Base-by-base conservation (phyloP, 2,113 vertebrate genomes). In the Piaya cayana region DNA sequence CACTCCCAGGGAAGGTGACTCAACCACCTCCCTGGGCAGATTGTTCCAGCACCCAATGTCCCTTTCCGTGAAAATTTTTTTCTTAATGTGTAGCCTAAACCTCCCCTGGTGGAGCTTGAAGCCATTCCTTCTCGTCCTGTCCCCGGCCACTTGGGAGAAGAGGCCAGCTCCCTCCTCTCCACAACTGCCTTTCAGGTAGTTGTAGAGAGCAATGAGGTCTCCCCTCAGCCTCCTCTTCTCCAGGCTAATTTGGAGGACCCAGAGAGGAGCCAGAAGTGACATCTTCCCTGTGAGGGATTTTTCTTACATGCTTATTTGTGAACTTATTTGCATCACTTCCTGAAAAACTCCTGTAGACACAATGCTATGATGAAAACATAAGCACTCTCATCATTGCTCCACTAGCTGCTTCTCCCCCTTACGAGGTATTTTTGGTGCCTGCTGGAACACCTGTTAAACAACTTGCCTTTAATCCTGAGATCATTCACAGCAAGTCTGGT, bases 381-480 rank as follows among this genome's bases (percentile, higher is more conserved):
- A 68, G 59, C 67, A 86, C 30, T 62, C 76, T 89, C 75, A 82
- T 53, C 63, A 26, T 49, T 6, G 8, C 58, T 72, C 63, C 82
- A 37, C 68, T 70, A 76, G 79, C 72, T 67, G 36, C 47, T 89
- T 52, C 78, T 85, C 78, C 91, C n/a, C 39, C n/a, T 69, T 75
- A 32, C 36, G 39, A 92, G 37, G 58, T 95, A 93, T 80, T 95
- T 96, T 88, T 93, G 84, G 75, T 92, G 63, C 59, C 34, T 95
- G 74, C 76, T 85, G 36, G 75, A 93, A 85, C 47, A 93, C 70
- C 88, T 93, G 75, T 85, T 94, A 94, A 90, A 63, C 71, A 87
- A 94, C 82, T 65, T 64, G 74, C 43, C 52, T 81, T 96, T 96
- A 89, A 95, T 95, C 92, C 93, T 29, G 55, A 85, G 67, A 93